Percentiles rank a stretch among this genome's conserved stretches.
Evolutionary conservation across 2,797 vertebrate species (phyloP).

Genomic region (Poecilia gillii): DNA sequence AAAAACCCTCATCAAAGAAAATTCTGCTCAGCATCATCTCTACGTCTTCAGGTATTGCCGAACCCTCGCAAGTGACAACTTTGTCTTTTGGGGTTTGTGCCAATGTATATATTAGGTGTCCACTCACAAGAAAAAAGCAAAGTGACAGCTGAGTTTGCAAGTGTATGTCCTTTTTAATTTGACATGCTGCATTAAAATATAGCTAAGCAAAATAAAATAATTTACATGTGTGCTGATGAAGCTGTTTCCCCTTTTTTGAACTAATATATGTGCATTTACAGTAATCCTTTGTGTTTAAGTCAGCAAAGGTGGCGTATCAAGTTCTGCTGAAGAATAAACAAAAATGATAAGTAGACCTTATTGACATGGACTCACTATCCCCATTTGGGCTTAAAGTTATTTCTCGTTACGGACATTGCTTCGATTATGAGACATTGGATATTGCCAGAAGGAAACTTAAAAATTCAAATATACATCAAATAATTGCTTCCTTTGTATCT

Average conservation of each 20-base stretch:
- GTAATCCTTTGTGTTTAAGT: slow-evolving; percentile 13
- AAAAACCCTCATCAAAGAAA: background rate
- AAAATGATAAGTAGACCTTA: slow-evolving; percentile 21
- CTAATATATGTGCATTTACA: slow-evolving; percentile 15
- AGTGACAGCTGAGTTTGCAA: slow-evolving; percentile 15
- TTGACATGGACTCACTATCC: slow-evolving; percentile 29
- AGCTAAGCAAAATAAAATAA: slow-evolving; percentile 21
- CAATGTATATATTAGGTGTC: slow-evolving; percentile 9
- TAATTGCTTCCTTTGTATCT: background rate
- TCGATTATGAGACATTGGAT: background rate
- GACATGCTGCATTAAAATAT: slow-evolving; percentile 16
- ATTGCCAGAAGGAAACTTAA: background rate
- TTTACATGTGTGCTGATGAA: slow-evolving; percentile 18
- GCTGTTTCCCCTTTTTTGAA: slow-evolving; percentile 1
- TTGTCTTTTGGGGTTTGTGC: slow-evolving; percentile 2
- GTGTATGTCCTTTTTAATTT: slow-evolving; percentile 6
- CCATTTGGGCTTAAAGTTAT: slow-evolving; percentile 3
- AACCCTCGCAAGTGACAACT: background rate
- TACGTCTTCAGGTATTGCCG: background rate
- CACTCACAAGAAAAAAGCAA: background rate
- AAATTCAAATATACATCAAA: slow-evolving; percentile 1
- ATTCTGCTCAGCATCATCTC: background rate
- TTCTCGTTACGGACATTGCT: slow-evolving; percentile 17
- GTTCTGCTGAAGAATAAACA: slow-evolving; percentile 23
- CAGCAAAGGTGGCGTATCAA: slow-evolving; percentile 33